Evolutionary conservation across 35 echinoderm and acorn worm species (phyloP).

Genomic region (Apostichopus parvimensis): DNA sequence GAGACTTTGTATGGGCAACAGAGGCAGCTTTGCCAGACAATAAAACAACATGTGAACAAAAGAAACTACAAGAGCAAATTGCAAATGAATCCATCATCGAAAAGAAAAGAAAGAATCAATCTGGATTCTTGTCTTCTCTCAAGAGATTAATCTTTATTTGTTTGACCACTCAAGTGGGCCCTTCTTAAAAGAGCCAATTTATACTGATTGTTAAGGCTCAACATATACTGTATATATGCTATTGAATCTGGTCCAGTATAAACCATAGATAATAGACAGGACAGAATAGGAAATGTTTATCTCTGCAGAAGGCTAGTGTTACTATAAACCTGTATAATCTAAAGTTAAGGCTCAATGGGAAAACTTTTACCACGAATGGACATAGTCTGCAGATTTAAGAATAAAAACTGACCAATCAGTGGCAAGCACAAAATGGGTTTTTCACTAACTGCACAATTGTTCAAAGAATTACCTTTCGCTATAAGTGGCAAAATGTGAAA

Average conservation of each 20-base stretch:
- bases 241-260: not conserved
- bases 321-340: no score
- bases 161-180: not conserved
- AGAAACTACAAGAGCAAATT: not conserved
- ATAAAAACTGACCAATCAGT: no score
- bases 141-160: not conserved
- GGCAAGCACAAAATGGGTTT: no score
- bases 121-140: not conserved
- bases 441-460: no score
- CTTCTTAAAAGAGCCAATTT: not conserved
- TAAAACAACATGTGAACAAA: not conserved
- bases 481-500: no score
- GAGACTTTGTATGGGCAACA: not conserved
- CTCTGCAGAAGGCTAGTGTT: not conserved
- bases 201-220: not conserved
- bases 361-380: no score
- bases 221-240: not conserved
- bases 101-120: not conserved
- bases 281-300: not conserved
- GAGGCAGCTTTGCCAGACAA: not conserved
- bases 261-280: not conserved
- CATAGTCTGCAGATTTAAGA: no score
- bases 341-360: no score
- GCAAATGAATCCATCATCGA: not conserved
- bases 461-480: no score